A percentile compares a stretch with the other conserved stretches of the same genome.
phyloP scores from a whole-genome alignment of 2,113 vertebrate genomes.

The Tachysurus fulvidraco region DNA sequence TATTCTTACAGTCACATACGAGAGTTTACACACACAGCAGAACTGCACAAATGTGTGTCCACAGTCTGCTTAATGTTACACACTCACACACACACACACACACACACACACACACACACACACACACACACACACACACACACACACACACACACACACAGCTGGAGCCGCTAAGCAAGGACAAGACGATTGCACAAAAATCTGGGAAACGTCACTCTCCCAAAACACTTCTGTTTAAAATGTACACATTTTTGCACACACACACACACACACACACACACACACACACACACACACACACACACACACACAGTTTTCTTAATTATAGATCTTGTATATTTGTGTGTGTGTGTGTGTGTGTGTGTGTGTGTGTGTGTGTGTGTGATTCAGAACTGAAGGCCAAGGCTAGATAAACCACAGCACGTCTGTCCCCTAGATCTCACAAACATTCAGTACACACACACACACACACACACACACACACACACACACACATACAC shows the following conservation, averaged over 20 bases:
- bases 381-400: slow-evolving; percentile 48
- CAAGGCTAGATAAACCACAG: slow-evolving; percentile 47
- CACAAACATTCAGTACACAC: too few species aligned
- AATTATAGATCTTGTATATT: neutral
- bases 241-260: neutral
- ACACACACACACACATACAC: neutral
- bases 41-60: slow-evolving; percentile 7
- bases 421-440: neutral
- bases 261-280: neutral
- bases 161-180: neutral
- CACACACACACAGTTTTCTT: neutral
- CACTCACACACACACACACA: too few species aligned
- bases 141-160: slow-evolving; percentile 3
- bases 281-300: neutral
- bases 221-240: slow-evolving; percentile 14
- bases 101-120: neutral
- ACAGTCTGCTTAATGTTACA: neutral
- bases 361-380: neutral
- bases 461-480: too few species aligned
- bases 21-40: slow-evolving; percentile 8
- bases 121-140: neutral
- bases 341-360: slow-evolving; percentile 2
- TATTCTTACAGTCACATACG: neutral
- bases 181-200: neutral
- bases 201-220: neutral